Base-by-base conservation (phyloP, 2,797 vertebrate genomes). In the Hippopotamyrus pictus region DNA sequence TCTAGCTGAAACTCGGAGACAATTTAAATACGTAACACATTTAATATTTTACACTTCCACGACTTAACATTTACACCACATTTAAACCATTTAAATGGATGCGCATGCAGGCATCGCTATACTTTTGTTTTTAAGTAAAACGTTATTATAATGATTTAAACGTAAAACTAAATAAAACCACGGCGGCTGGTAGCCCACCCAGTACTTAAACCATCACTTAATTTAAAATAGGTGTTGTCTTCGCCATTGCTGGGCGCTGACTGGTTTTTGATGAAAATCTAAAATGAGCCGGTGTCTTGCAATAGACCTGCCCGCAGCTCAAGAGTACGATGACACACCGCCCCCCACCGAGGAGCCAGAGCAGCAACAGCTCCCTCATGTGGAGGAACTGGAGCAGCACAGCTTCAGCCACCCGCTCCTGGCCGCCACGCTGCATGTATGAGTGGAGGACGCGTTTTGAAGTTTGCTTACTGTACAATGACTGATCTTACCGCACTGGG, bases 351-450 rank as follows among this genome's bases (percentile, higher is more conserved):
- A 96, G 92, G 99, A 97, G 91, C 96, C 76, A 46, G 41, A 97
- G 91, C 93, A 92, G 86, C 95, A 95, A 88, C 96, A 95, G 89
- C 96, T 97, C 29, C 91, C 91, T 87, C 96, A 96, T 0, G 97
- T 97, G 90, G 97, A 98, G 4, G 98, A 96, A 90, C 90, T 93
- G 1, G 93, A 96, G 37, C 97, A 97, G 69, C 97, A 98, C 92
- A 96, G 6, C 0, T 99, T 99, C 92, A 90, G 93, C 0, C 98
- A 99, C 91, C 95, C 90, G 0, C 95, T 99, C 54, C 91, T 98
- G 92, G 97, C 97, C 0, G 92, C 97, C 0, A 93, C 96, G 0
- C 94, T 99, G 25, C 99, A 99, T 97, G 98, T 98, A 94, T 85
- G 85, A 54, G 62, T 37, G 73, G 33, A 44, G 44, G 44, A 51